Evolutionary conservation across 2,113 vertebrate species (phyloP).

Genomic region (Heptranchias perlo): DNA sequence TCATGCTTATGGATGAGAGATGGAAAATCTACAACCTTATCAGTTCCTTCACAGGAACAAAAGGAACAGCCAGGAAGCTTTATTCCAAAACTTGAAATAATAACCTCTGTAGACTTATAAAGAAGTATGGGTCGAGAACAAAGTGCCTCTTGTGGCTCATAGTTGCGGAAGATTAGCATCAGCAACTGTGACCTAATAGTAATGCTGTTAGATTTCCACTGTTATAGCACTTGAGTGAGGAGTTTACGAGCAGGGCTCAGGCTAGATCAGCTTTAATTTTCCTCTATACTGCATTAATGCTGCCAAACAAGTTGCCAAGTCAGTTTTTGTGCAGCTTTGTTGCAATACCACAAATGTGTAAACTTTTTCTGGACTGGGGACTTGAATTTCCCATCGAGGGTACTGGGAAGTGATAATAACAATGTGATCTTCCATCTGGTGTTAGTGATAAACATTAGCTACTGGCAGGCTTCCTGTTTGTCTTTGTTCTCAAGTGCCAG

Average conservation of each 20-base stretch:
- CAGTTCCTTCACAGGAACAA: neutral
- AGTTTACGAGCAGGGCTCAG: neutral
- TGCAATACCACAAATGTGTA: neutral
- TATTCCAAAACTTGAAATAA: neutral
- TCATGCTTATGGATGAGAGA: neutral
- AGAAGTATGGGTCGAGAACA: neutral
- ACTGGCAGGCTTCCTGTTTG: conserved; percentile 11
- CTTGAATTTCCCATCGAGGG: neutral
- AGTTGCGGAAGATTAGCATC: neutral
- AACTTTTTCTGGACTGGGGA: neutral
- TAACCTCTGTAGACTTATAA: neutral
- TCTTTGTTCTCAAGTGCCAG: neutral
- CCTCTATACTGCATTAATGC: neutral
- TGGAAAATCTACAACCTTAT: neutral
- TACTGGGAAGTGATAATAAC: neutral
- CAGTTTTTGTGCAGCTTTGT: neutral
- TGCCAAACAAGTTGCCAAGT: neutral
- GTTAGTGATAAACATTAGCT: neutral
- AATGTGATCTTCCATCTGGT: conserved; percentile 18
- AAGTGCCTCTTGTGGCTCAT: neutral
- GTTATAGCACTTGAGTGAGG: neutral
- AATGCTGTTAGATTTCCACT: neutral
- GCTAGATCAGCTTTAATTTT: neutral
- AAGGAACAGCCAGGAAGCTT: neutral
- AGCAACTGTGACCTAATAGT: neutral